Evolutionary conservation across 2,797 vertebrate species (phyloP).

Genomic region (Parotocinclus haroldoi): DNA sequence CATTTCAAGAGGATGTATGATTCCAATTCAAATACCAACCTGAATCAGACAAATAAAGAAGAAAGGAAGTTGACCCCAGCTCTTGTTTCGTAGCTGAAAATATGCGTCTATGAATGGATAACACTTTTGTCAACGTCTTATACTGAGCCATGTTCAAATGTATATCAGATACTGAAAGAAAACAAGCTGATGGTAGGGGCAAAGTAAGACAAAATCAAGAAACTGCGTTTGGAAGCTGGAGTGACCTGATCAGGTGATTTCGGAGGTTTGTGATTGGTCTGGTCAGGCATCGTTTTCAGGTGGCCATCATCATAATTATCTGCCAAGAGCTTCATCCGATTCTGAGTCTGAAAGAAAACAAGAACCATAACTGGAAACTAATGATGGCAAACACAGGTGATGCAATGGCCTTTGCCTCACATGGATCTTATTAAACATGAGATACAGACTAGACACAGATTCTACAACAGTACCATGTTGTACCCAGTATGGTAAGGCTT

Average conservation of each 20-base stretch:
- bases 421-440: too few relatives aligned
- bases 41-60: conserved; percentile 8
- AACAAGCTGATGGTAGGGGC: conserved; percentile 15
- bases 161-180: conserved; percentile 14
- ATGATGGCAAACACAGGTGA: conserved; percentile 1
- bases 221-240: conserved; percentile 3
- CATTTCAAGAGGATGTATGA: background rate
- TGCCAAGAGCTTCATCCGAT: conserved; percentile 98
- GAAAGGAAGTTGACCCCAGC: conserved; percentile 35
- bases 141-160: conserved; percentile 23
- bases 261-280: conserved; percentile 88
- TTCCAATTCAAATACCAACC: conserved; percentile 33
- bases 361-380: background rate
- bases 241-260: conserved; percentile 94
- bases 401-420: too few relatives aligned
- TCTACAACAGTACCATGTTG: too few relatives aligned
- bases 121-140: conserved; percentile 26
- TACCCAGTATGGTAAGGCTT: too few relatives aligned
- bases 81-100: conserved; percentile 34
- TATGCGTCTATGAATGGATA: conserved; percentile 41
- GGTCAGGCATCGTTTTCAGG: conserved; percentile 83
- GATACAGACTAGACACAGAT: too few relatives aligned
- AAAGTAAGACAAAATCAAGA: conserved; percentile 6
- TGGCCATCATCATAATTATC: conserved; percentile 96
- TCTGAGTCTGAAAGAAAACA: conserved; percentile 82